Conservation (phyloP, 2,797 vertebrate species). For the Amphiprion clarkii region DNA sequence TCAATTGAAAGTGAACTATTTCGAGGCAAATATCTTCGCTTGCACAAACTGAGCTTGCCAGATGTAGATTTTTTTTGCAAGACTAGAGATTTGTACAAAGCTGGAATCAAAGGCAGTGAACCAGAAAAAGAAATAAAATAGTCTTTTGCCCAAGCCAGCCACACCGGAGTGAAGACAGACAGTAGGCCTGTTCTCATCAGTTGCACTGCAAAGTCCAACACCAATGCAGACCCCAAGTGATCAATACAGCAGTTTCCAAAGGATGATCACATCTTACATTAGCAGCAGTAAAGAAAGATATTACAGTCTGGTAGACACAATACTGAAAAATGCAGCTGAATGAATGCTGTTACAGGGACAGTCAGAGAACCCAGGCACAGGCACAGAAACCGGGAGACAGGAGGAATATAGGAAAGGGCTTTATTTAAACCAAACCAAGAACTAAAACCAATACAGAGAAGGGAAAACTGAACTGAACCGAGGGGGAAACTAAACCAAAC, state of each 20-base stretch:
- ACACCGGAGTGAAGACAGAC: conserved; percentile 16
- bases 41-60: conserved; percentile 25
- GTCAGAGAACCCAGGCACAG: too few relatives aligned
- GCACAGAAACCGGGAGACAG: too few relatives aligned
- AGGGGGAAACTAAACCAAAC: too few relatives aligned
- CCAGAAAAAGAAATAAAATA: conserved; percentile 13
- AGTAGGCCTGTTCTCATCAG: conserved; percentile 10
- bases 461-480: too few relatives aligned
- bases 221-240: conserved; percentile 7
- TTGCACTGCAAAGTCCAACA: conserved; percentile 18
- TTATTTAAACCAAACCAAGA: too few relatives aligned
- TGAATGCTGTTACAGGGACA: not conserved
- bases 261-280: conserved; percentile 3
- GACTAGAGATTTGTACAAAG: conserved; percentile 6
- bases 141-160: not conserved
- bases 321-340: conserved; percentile 6
- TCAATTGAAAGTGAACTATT: conserved; percentile 3
- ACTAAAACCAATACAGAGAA: too few relatives aligned
- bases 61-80: conserved; percentile 3
- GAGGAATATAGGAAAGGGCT: too few relatives aligned
- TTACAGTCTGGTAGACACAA: conserved; percentile 5
- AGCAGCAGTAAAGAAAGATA: not conserved
- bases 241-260: conserved; percentile 8
- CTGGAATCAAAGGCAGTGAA: not conserved
- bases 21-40: conserved; percentile 2